Conservation (phyloP, 2,113 vertebrate genomes). For the Orthochromis indermauri region DNA sequence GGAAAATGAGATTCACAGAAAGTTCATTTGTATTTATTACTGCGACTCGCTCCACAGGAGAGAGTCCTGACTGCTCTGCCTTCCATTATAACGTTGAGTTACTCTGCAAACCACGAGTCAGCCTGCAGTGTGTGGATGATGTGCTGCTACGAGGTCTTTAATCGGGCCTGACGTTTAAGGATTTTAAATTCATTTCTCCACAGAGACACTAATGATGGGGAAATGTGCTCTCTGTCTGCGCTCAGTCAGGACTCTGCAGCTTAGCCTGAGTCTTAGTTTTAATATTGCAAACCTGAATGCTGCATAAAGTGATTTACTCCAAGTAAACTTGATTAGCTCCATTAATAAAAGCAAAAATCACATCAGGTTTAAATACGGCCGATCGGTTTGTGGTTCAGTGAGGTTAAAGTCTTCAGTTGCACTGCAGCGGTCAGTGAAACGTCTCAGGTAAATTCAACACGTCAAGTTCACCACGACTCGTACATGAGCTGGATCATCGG, state of each 20-base stretch:
- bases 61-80: background rate
- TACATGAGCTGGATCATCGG: rapidly evolving
- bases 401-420: background rate
- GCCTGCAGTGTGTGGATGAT: background rate
- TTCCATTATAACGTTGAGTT: rapidly evolving
- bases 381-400: background rate
- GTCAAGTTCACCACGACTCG: background rate
- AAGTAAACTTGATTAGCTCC: background rate
- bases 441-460: background rate
- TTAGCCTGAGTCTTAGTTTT: background rate
- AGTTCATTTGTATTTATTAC: background rate
- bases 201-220: background rate
- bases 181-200: background rate
- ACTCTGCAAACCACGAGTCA: background rate
- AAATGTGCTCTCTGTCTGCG: background rate
- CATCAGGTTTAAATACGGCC: background rate
- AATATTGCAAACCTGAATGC: background rate
- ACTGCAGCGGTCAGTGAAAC: background rate
- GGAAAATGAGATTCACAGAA: background rate
- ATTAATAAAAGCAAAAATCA: background rate
- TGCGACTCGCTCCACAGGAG: background rate
- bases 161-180: background rate
- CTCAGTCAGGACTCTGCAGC: background rate
- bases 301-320: background rate
- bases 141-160: background rate